Conservation (phyloP, 1,140 invertebrate genomes). For the Pachyrhynchus sulphureomaculatus region DNA sequence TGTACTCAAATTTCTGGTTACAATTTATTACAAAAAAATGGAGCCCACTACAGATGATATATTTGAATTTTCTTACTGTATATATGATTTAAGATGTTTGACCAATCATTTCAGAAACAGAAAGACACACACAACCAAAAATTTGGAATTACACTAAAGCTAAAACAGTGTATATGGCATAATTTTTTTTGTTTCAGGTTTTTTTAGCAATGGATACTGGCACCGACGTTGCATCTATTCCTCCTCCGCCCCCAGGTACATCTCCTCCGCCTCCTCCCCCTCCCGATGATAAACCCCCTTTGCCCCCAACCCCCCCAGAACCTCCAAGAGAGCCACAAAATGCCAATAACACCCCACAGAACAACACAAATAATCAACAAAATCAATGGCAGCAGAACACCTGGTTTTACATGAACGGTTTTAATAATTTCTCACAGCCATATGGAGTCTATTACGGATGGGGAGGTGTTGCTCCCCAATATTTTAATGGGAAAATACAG, state of each 20-base stretch:
- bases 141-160: no score
- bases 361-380: background rate
- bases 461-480: background rate
- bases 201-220: constrained; percentile 32
- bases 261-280: constrained; percentile 29
- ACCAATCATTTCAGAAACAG: no score
- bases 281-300: constrained; percentile 28
- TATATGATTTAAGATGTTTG: no score
- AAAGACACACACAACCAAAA: no score
- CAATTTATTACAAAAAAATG: no score
- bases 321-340: constrained; percentile 10
- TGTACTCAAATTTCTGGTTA: no score
- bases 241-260: constrained; percentile 28
- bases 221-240: constrained; percentile 28
- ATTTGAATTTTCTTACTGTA: no score
- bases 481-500: constrained; percentile 32
- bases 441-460: constrained; percentile 12
- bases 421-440: constrained; percentile 5
- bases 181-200: background rate
- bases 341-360: constrained; percentile 1
- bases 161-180: no score
- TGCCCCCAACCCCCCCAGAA: constrained; percentile 22
- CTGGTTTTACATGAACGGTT: constrained; percentile 15
- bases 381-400: constrained; percentile 13
- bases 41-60: no score